Conservation (phyloP, 2,888 invertebrate species). For the Nyleta sp. region DNA sequence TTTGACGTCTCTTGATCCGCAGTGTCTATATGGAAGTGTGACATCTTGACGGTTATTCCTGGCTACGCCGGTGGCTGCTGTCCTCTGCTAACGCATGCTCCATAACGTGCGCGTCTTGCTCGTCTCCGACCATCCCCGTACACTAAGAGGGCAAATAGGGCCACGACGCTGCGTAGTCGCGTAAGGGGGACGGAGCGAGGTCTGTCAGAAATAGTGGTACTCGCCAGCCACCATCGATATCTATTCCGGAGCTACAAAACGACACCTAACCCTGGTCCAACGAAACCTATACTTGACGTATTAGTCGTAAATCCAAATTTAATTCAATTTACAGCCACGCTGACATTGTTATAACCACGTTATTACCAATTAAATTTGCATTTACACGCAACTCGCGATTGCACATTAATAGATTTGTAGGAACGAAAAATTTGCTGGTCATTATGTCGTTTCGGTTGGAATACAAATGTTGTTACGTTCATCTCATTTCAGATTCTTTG, state of each 20-base stretch:
- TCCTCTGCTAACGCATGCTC: constrained; percentile 75
- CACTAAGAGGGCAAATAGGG: constrained; percentile 60
- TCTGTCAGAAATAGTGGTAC: constrained; percentile 83
- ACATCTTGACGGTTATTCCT: constrained; percentile 82
- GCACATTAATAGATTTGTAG: too few species aligned
- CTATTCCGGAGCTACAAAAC: constrained; percentile 83
- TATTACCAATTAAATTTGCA: constrained; percentile 4
- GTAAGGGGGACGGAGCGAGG: constrained; percentile 65
- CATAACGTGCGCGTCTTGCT: constrained; percentile 49
- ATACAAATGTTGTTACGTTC: too few species aligned
- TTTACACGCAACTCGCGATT: too few species aligned
- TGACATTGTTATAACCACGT: too few species aligned
- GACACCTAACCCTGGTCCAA: constrained; percentile 75
- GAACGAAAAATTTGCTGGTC: too few species aligned
- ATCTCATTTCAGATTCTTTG: too few species aligned
- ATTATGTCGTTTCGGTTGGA: too few species aligned
- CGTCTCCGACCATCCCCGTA: constrained; percentile 69
- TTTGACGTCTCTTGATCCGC: constrained; percentile 67
- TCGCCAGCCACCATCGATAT: constrained; percentile 84
- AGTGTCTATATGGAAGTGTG: constrained; percentile 81
- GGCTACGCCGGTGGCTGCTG: constrained; percentile 72
- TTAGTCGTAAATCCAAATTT: constrained; percentile 46
- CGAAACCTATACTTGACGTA: constrained; percentile 50
- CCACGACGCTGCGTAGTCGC: constrained; percentile 37
- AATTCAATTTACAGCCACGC: constrained; percentile 19